Percentiles rank a stretch among this genome's conserved stretches.
Evolutionary conservation across 1,140 invertebrate species (phyloP).

Genomic region (Papilio helenus): DNA sequence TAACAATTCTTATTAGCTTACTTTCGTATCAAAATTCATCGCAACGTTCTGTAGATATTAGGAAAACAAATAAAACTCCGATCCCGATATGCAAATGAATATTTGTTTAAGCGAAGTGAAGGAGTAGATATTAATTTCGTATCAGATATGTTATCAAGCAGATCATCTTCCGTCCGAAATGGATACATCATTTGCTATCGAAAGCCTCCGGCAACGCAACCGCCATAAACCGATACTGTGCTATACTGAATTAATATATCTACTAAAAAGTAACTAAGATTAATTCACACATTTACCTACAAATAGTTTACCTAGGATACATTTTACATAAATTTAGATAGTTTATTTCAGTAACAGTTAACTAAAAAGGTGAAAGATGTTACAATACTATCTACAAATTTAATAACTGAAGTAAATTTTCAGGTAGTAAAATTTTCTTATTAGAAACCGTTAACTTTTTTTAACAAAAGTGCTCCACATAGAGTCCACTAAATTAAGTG

Average conservation of each 20-base stretch:
- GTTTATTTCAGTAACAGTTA: too few species aligned
- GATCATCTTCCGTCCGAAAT: slow-evolving; percentile 67
- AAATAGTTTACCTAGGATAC: too few species aligned
- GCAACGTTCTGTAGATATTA: slow-evolving; percentile 41
- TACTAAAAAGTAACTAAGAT: neutral
- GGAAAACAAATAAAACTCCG: slow-evolving; percentile 57
- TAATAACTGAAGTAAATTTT: too few species aligned
- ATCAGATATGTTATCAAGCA: slow-evolving; percentile 64
- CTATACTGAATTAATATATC: slow-evolving; percentile 14
- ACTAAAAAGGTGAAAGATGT: too few species aligned
- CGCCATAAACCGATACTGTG: slow-evolving; percentile 16
- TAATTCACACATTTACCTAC: neutral
- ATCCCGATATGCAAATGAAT: slow-evolving; percentile 78
- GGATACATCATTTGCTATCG: slow-evolving; percentile 77
- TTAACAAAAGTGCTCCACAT: neutral
- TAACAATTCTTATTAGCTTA: neutral
- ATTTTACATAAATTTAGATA: too few species aligned
- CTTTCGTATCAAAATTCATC: slow-evolving; percentile 54
- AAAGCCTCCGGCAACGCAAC: slow-evolving; percentile 58
- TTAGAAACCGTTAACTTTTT: neutral
- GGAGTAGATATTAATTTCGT: slow-evolving; percentile 70
- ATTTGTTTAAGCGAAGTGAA: slow-evolving; percentile 77
- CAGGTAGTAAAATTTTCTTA: too few species aligned
- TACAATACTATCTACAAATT: too few species aligned
- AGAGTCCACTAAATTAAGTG: neutral